Base-by-base conservation (phyloP, 2,888 invertebrate genomes). In the Carpatolechia fugitivella region DNA sequence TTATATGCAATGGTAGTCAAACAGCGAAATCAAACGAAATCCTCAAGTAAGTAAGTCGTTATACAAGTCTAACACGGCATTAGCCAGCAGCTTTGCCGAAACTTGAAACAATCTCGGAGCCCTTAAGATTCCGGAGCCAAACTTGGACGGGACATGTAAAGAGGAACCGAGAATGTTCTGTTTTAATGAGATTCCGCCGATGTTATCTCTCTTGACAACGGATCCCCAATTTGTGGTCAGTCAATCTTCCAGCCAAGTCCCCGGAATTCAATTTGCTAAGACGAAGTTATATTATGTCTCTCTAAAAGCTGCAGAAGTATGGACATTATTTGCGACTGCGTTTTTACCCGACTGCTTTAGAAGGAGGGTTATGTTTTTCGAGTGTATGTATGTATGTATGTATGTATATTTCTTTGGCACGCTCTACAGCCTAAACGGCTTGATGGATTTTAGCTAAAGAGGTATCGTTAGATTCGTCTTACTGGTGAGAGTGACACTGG, bases 141-240 rank as follows among this genome's bases (percentile, higher is more conserved):
- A 81, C 69, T 82, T 79, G 64, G 71, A 78, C 69, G 68, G 69
- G 74, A 72, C 75, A 76, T 77, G 74, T 78, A 82, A 80, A 82
- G 73, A 76, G 66, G 70, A 63, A 62, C 65, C 56, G 59, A 65
- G 68, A 80, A 77, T 83, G 81, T 80, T 79, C 73, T 63, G 67
- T 70, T 76, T 77, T 88, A 89, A 89, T 89, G 88, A 89, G 89
- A 89, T 89, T 89, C 86, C 81, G 78, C 69, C 75, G 81, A 82
- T 81, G 84, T 75, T 87, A 88, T 86, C 85, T 80, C 72, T 76
- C 81, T 78, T 85, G 85, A 87, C 88, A 85, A 83, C 80, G 82
- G 79, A 85, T 82, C 82, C 80, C 84, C 81, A 85, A 87, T 88
- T 85, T 89, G 89, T 80, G 88, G 88, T 89, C 85, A 86, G 83